Conservation (phyloP, 2,113 vertebrate species). For the Dicentrarchus labrax region DNA sequence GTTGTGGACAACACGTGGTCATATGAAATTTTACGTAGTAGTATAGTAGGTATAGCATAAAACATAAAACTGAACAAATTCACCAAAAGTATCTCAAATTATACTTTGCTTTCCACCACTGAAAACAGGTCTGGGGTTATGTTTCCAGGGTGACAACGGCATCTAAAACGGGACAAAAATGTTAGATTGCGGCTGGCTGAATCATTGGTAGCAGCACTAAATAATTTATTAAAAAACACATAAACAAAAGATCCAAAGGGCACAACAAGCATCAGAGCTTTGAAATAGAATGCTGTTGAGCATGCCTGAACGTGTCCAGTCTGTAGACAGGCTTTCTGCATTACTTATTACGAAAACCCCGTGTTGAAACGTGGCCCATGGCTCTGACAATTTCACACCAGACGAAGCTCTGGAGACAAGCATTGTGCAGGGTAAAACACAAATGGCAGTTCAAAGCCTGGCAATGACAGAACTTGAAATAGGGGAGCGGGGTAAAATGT, state of each 20-base stretch:
- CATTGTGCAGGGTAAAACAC: conserved; percentile 65
- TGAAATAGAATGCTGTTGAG: conserved; percentile 10
- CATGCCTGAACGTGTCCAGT: conserved; percentile 28
- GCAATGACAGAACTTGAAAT: conserved; percentile 75
- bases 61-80: too few relatives aligned
- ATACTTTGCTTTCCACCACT: not conserved
- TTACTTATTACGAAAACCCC: conserved; percentile 10
- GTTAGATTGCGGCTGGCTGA: not conserved
- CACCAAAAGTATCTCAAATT: not conserved
- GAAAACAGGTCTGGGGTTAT: not conserved
- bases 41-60: too few relatives aligned
- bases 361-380: conserved; percentile 59
- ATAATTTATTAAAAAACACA: conserved; percentile 42
- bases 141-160: not conserved
- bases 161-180: conserved; percentile 5
- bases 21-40: not conserved
- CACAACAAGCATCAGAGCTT: conserved; percentile 24
- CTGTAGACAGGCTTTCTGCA: conserved; percentile 20
- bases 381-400: conserved; percentile 68
- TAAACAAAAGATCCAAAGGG: conserved; percentile 32
- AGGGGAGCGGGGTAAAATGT: conserved; percentile 45
- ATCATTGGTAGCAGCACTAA: conserved; percentile 10
- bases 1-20: not conserved
- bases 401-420: conserved; percentile 60
- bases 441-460: conserved; percentile 80